phyloP scores from a whole-genome alignment of 1,140 invertebrate species.

The Drosophila miranda region DNA sequence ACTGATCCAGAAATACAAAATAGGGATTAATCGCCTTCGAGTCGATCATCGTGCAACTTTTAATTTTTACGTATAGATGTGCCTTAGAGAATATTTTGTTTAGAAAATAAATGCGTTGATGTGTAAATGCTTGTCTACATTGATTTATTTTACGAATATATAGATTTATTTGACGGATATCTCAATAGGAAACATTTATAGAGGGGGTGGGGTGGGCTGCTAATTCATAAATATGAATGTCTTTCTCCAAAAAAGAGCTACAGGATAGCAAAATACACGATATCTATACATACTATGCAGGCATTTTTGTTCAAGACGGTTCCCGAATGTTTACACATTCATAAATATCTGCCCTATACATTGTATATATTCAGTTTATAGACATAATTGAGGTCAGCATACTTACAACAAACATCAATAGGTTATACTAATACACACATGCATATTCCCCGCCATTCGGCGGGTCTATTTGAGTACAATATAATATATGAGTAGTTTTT shows the following conservation, averaged over 20 bases:
- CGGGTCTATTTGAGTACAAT: constrained; percentile 40
- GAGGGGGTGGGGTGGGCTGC: constrained; percentile 3
- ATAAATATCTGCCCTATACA: constrained; percentile 46
- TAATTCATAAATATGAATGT: constrained; percentile 7
- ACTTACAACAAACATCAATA: constrained; percentile 70
- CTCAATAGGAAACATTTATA: constrained; percentile 61
- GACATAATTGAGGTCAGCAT: constrained; percentile 77
- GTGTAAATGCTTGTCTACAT: too few species aligned
- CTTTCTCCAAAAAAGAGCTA: constrained; percentile 72
- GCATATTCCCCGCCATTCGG: constrained; percentile 30
- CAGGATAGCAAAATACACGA: constrained; percentile 74
- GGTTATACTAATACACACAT: constrained; percentile 46
- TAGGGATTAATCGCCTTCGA: constrained; percentile 25
- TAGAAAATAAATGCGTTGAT: too few species aligned
- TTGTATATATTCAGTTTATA: constrained; percentile 73
- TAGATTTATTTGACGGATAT: constrained; percentile 43
- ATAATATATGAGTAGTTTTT: constrained; percentile 13
- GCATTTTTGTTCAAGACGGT: constrained; percentile 66
- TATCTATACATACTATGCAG: constrained; percentile 54
- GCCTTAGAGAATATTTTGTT: background rate
- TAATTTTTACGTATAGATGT: constrained; percentile 9
- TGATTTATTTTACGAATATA: constrained; percentile 16
- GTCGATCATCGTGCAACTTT: background rate
- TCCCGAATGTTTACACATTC: constrained; percentile 37
- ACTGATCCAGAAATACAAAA: constrained; percentile 36